Evolutionary conservation across 2,888 invertebrate species (phyloP).

Genomic region (Minunthozetes semirufus): DNA sequence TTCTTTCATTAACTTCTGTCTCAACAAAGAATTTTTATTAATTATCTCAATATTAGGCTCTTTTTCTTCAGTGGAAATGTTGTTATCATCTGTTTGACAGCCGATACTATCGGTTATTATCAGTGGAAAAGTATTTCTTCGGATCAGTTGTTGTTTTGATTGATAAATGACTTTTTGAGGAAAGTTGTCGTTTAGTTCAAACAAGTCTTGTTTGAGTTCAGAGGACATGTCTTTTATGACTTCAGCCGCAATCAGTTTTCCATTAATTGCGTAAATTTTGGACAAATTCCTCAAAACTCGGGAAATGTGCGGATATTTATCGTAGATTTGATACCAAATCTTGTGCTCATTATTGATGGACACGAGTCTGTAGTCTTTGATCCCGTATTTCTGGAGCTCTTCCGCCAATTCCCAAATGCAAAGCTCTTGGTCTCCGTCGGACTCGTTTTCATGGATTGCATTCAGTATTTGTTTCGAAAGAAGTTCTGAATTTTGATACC

Average conservation of each 20-base stretch:
- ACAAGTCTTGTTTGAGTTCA: not conserved
- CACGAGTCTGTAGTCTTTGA: not conserved
- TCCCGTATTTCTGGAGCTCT: not conserved
- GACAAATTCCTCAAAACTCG: not conserved
- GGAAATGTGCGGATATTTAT: not conserved
- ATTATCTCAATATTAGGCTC: too few species aligned
- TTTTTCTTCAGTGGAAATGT: too few species aligned
- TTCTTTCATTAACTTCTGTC: too few species aligned
- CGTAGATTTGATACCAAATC: not conserved
- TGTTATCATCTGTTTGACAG: slow-evolving; percentile 2
- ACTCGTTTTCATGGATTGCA: slow-evolving; percentile 14
- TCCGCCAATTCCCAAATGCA: slow-evolving; percentile 26
- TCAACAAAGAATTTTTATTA: too few species aligned
- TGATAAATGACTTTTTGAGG: not conserved
- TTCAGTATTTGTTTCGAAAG: not conserved
- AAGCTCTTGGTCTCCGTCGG: not conserved
- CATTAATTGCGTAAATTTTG: not conserved
- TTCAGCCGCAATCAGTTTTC: not conserved
- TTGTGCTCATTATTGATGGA: not conserved
- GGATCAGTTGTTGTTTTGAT: not conserved
- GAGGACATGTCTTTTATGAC: not conserved
- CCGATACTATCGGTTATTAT: not conserved
- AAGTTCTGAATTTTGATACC: slow-evolving; percentile 4
- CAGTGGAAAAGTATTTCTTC: not conserved
- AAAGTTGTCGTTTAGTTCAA: not conserved